Percentiles rank a stretch among this genome's conserved stretches.
Conservation (phyloP, 2,888 invertebrate genomes). For the Drosophila greeni region DNA sequence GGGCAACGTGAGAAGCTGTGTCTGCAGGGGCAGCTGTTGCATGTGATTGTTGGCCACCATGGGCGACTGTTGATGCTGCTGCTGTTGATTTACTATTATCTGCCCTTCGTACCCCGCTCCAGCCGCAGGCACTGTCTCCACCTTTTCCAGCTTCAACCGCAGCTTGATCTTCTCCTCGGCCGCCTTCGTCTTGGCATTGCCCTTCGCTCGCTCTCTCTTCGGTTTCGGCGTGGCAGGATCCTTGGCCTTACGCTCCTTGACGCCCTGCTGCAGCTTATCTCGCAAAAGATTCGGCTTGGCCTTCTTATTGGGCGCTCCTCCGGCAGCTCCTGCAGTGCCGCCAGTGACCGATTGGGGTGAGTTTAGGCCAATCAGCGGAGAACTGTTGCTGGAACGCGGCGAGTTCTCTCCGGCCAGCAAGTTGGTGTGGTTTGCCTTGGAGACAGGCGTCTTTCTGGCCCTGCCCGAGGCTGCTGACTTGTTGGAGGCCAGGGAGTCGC, state of each 20-base stretch:
- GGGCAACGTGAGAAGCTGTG: conserved; percentile 43
- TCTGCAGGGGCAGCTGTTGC: conserved; percentile 51
- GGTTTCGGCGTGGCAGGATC: conserved; percentile 61
- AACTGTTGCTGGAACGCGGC: conserved; percentile 58
- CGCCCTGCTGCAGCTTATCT: conserved; percentile 76
- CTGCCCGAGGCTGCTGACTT: conserved; percentile 53
- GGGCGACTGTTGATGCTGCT: conserved; percentile 45
- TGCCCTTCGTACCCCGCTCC: conserved; percentile 24
- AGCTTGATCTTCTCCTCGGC: conserved; percentile 87
- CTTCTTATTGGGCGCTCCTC: conserved; percentile 59
- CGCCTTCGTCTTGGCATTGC: conserved; percentile 65
- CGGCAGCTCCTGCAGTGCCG: conserved; percentile 3
- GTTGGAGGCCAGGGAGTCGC: conserved; percentile 80
- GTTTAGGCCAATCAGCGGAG: conserved; percentile 50
- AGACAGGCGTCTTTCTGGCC: conserved; percentile 30
- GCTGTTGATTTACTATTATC: conserved; percentile 38
- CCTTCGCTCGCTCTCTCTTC: conserved; percentile 72
- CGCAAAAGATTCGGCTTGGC: conserved; percentile 74
- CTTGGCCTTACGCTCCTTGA: conserved; percentile 74
- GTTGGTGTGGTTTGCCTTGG: conserved; percentile 30
- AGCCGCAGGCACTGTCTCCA: conserved; percentile 79
- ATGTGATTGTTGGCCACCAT: conserved; percentile 48
- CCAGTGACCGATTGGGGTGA: conserved; percentile 34
- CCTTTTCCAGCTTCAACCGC: conserved; percentile 89
- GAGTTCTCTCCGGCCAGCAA: conserved; percentile 51